phyloP scores from a whole-genome alignment of 2,113 vertebrate genomes.

The Sitta europaea region DNA sequence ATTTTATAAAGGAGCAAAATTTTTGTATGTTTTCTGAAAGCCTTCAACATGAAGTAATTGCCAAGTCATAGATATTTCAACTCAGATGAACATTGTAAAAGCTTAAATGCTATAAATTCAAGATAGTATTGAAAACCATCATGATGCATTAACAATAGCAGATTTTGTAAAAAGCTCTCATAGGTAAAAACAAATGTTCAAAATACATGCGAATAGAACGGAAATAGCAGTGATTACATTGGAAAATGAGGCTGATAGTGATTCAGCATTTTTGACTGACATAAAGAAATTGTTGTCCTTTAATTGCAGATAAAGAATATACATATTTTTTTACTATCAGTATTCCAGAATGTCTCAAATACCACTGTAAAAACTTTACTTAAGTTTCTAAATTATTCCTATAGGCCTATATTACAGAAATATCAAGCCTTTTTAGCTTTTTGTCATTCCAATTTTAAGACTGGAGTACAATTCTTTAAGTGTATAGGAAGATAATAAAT shows the following conservation, averaged over 20 bases:
- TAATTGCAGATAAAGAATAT: not conserved
- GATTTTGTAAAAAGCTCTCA: not conserved
- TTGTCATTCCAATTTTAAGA: not conserved
- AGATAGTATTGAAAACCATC: not conserved
- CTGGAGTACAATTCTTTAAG: not conserved
- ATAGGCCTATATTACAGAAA: not conserved
- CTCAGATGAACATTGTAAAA: not conserved
- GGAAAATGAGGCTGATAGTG: not conserved
- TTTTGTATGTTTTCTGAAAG: not conserved
- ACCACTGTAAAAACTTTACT: not conserved
- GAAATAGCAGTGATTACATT: not conserved
- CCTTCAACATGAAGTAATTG: not conserved
- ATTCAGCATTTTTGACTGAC: not conserved
- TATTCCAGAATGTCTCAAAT: not conserved
- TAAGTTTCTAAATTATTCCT: not conserved
- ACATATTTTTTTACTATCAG: not conserved
- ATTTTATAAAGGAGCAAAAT: not conserved
- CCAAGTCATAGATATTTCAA: not conserved
- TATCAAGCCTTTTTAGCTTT: not conserved
- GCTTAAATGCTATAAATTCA: not conserved
- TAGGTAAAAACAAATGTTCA: not conserved
- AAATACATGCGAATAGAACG: not conserved
- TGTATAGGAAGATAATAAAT: not conserved
- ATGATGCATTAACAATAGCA: rapidly evolving
- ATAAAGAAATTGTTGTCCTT: not conserved